Evolutionary conservation across 1,140 invertebrate species (phyloP).

Genomic region (Drosophila ogumai): DNA sequence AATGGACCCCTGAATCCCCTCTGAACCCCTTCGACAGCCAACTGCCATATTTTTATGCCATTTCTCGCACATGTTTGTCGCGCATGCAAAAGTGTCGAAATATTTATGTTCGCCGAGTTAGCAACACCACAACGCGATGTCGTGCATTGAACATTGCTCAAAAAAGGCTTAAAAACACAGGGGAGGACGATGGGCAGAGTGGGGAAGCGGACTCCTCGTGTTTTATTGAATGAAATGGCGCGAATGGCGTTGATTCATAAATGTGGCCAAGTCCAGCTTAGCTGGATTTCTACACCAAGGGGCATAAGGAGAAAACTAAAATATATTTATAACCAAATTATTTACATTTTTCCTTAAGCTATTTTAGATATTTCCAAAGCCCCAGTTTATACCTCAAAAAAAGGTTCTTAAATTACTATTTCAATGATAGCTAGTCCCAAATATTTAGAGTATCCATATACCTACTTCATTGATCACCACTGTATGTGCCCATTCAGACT

Average conservation of each 20-base stretch:
- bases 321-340: neutral
- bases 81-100: slow-evolving; percentile 82
- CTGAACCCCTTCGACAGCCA: slow-evolving; percentile 2
- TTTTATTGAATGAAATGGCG: slow-evolving; percentile 83
- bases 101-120: slow-evolving; percentile 79
- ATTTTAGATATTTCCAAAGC: neutral
- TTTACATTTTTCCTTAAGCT: neutral
- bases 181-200: neutral
- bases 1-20: slow-evolving; percentile 40
- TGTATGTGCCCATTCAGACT: slow-evolving; percentile 34
- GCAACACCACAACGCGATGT: slow-evolving; percentile 64
- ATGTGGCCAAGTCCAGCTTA: slow-evolving; percentile 53
- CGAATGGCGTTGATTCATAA: slow-evolving; percentile 81
- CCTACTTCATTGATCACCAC: neutral
- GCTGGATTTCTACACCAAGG: slow-evolving; percentile 5
- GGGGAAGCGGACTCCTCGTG: slow-evolving; percentile 49
- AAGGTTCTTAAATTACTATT: neutral
- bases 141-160: slow-evolving; percentile 78
- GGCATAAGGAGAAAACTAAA: neutral
- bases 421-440: too few relatives aligned
- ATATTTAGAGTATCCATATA: neutral
- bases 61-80: slow-evolving; percentile 73
- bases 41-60: slow-evolving; percentile 82
- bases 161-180: slow-evolving; percentile 44
- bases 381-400: neutral